These are phyloP conservation scores for Drosophila kuntzei DNA, from an alignment of 2,888 invertebrate species.

Conservation along the genomic window DNA sequence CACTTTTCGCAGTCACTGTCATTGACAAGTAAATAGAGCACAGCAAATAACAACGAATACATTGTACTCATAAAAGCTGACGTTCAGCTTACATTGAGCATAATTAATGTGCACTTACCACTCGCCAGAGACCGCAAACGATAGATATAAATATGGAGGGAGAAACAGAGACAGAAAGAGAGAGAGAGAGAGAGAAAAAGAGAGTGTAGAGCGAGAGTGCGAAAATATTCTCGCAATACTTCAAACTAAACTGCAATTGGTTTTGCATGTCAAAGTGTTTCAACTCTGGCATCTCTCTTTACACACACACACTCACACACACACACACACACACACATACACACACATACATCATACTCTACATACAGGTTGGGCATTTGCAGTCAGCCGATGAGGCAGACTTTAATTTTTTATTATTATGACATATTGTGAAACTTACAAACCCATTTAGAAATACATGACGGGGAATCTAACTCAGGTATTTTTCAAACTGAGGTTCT, in stretches of 20 bases:
- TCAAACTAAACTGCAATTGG: slow-evolving; percentile 50
- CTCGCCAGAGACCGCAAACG: slow-evolving; percentile 5
- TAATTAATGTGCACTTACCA: slow-evolving; percentile 63
- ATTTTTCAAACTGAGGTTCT: no score
- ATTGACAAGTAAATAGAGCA: slow-evolving; percentile 73
- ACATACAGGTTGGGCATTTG: neutral
- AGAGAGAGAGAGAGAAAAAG: slow-evolving; percentile 3
- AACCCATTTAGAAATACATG: no score
- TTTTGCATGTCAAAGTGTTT: slow-evolving; percentile 57
- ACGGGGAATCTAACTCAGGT: no score
- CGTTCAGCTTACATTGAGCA: slow-evolving; percentile 43
- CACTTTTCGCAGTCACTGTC: slow-evolving; percentile 74
- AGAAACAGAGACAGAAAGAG: neutral
- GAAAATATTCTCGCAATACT: slow-evolving; percentile 18
- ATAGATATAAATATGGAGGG: neutral
- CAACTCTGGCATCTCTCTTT: slow-evolving; percentile 20
- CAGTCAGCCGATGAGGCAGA: neutral
- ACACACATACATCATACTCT: neutral
- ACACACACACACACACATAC: neutral
- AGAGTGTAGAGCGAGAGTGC: slow-evolving; percentile 1
- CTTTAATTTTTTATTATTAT: no score
- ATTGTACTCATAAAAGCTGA: slow-evolving; percentile 41
- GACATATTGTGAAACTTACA: no score
- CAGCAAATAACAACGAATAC: slow-evolving; percentile 53
- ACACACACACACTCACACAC: slow-evolving; percentile 15